Percentiles rank a stretch among this genome's conserved stretches.
Evolutionary conservation across 1,140 invertebrate species (phyloP).

Genomic region (Meteorus sp.): DNA sequence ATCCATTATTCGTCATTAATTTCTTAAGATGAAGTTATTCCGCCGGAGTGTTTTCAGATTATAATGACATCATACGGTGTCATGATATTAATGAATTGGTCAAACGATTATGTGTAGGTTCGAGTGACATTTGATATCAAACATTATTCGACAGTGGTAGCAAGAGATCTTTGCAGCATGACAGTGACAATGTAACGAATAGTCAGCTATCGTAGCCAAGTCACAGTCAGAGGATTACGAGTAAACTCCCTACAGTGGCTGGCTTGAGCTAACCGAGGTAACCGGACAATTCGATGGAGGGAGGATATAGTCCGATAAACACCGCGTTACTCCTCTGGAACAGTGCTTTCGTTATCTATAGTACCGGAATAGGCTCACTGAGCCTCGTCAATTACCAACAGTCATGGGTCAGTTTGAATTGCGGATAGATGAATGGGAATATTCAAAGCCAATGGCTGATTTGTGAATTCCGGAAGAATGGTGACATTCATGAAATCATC

Average conservation of each 20-base stretch:
- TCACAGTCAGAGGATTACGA: constrained; percentile 39
- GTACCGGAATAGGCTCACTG: constrained; percentile 32
- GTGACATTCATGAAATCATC: too few relatives aligned
- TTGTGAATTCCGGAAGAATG: too few relatives aligned
- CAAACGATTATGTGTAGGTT: too few relatives aligned
- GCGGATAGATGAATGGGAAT: constrained; percentile 20
- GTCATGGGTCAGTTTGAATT: constrained; percentile 35
- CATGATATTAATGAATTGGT: too few relatives aligned
- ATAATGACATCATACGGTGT: too few relatives aligned
- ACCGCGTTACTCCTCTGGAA: constrained; percentile 48
- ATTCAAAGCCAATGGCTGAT: too few relatives aligned
- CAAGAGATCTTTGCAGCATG: constrained; percentile 31
- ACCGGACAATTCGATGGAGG: constrained; percentile 19
- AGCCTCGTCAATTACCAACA: constrained; percentile 40
- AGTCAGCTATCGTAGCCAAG: constrained; percentile 37
- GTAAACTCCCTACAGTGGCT: constrained; percentile 38
- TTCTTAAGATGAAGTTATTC: too few relatives aligned
- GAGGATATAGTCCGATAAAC: constrained; percentile 51
- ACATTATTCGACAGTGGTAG: constrained; percentile 27
- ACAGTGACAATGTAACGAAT: constrained; percentile 37
- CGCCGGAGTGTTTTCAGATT: too few relatives aligned
- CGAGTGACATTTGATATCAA: constrained; percentile 1
- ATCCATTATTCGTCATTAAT: too few relatives aligned
- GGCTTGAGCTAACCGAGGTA: constrained; percentile 11
- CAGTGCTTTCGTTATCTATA: constrained; percentile 35